Base-by-base conservation (phyloP, 2,888 invertebrate genomes). In the Hoplodrina ambigua region DNA sequence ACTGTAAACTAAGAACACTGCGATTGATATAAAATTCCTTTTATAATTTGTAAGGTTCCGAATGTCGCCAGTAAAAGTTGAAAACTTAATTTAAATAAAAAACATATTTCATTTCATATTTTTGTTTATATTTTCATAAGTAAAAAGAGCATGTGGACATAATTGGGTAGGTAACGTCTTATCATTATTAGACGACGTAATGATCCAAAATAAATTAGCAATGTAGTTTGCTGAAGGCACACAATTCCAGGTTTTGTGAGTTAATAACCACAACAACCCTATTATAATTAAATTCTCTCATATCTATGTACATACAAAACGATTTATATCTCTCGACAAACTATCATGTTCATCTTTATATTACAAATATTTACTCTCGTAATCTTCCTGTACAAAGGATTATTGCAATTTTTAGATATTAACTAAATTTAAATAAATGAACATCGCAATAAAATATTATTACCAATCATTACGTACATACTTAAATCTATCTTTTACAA, bases 131-230 rank as follows among this genome's bases (percentile, higher is more conserved):
- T 88, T 86, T 76, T 85, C 82, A 72, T 84, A 85, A 84, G 87
- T 87, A 87, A 87, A 87, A 87, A 88, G 86, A 87, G 87, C 82
- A 82, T 85, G 78, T 84, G 84, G 84, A 84, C 85, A 86, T 83
- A 85, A 83, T 83, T 73, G 78, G 81, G 79, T 85, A 87, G 83
- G 84, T 86, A 81, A 80, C 81, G 80, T 83, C 81, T 80, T 73
- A 56, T 71, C 77, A 81, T 77, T 77, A 86, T 75, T 80, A 85
- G 68, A 80, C 75, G 81, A 80, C 77, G 65, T 75, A 81, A 83
- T 83, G 75, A 74, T 83, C 75, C 81, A 85, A 85, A 85, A 81
- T 84, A 83, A 86, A 85, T 78, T 85, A 84, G 87, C 85, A 83
- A 83, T 86, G 85, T 73, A 85, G 61, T 81, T 86, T 83, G 78